Evolutionary conservation across 2,113 vertebrate genomes (phyloP).

Genomic region (Tamias sibiricus): DNA sequence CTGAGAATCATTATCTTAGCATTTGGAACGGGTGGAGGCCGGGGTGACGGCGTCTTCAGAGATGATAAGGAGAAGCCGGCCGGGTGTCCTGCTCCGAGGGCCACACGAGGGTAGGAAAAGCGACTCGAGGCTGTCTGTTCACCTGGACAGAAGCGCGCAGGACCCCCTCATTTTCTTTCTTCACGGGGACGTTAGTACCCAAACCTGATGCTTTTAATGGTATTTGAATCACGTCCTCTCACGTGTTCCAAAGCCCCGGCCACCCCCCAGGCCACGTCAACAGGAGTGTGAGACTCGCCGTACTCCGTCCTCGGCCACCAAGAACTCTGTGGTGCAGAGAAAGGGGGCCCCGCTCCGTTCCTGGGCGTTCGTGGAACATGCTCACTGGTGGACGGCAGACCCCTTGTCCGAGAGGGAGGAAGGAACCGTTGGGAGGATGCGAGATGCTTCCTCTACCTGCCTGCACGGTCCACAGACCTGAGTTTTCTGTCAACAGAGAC

Average conservation of each 20-base stretch:
- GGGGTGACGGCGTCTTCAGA: conserved; percentile 37
- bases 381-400: neutral
- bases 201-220: neutral
- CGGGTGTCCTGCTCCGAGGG: too few species aligned
- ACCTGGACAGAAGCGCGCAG: too few species aligned
- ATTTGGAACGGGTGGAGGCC: conserved; percentile 38
- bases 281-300: neutral
- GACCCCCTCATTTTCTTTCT: neutral
- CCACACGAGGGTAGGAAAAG: too few species aligned
- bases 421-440: neutral
- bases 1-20: neutral
- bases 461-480: too few species aligned
- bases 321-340: neutral
- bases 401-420: neutral
- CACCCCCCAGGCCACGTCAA: neutral
- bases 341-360: neutral
- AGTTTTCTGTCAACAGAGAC: too few species aligned
- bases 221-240: neutral
- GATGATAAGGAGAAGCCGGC: too few species aligned
- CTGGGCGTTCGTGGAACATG: neutral
- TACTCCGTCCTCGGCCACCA: neutral
- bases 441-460: too few species aligned
- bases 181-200: neutral
- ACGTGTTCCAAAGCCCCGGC: neutral
- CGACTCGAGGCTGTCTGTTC: too few species aligned